Conservation (phyloP, 2,113 vertebrate genomes). For the human (Homo sapiens) region GRCh38 chr12:59014001-59014500, state of each 20-base stretch:
- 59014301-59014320: neutral
- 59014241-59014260: neutral
- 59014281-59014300: neutral
- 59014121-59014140: neutral
- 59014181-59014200: too few relatives aligned
- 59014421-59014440: neutral
- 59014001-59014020: neutral
- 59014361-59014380: conserved; percentile 40
- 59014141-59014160: neutral
- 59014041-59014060: neutral
- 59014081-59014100: neutral
- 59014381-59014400: neutral
- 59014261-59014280: neutral
- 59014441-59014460: neutral
- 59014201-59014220: rapidly evolving
- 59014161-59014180: too few relatives aligned
- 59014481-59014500: neutral
- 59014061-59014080: neutral
- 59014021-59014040: neutral
- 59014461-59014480: neutral
- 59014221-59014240: neutral
- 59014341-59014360: conserved; percentile 24
- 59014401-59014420: neutral
- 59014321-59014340: neutral
- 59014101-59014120: neutral